phyloP scores from a whole-genome alignment of 2,113 vertebrate species.

The Leucopsar rothschildi region DNA sequence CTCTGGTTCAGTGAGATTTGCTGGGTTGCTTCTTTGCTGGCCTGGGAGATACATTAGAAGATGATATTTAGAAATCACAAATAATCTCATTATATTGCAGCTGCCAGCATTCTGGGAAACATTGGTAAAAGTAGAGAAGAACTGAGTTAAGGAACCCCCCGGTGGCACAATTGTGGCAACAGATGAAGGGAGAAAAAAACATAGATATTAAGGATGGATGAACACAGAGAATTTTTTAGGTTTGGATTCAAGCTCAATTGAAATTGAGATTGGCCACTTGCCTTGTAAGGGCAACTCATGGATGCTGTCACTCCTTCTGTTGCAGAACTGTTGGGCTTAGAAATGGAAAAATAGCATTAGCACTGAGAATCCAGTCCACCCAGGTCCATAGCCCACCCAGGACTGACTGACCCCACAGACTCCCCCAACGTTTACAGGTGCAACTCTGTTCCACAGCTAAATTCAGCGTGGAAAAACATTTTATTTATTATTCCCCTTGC shows the following conservation, averaged over 20 bases:
- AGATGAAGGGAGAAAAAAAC: not conserved
- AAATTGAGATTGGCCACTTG: not conserved
- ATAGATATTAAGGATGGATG: not conserved
- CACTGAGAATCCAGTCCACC: not conserved
- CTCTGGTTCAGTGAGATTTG: constrained; percentile 38
- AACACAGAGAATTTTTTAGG: constrained; percentile 16
- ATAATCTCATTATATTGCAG: constrained; percentile 22
- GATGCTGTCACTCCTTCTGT: not conserved
- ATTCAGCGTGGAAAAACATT: not conserved
- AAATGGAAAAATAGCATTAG: not conserved
- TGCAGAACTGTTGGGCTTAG: not conserved
- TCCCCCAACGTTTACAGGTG: not conserved
- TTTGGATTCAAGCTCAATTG: not conserved
- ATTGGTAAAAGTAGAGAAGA: constrained; percentile 3
- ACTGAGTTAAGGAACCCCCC: not conserved
- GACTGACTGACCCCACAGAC: not conserved
- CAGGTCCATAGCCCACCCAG: not conserved
- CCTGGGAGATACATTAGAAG: constrained; percentile 27
- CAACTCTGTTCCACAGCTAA: not conserved
- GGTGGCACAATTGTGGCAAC: not conserved
- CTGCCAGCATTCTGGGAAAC: constrained; percentile 19
- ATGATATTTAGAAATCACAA: constrained; percentile 46
- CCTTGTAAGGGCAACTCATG: not conserved
- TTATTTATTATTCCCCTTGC: not conserved
- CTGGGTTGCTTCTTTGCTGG: constrained; percentile 8